Base-by-base conservation (phyloP, 2,113 vertebrate genomes). In the Limanda limanda region DNA sequence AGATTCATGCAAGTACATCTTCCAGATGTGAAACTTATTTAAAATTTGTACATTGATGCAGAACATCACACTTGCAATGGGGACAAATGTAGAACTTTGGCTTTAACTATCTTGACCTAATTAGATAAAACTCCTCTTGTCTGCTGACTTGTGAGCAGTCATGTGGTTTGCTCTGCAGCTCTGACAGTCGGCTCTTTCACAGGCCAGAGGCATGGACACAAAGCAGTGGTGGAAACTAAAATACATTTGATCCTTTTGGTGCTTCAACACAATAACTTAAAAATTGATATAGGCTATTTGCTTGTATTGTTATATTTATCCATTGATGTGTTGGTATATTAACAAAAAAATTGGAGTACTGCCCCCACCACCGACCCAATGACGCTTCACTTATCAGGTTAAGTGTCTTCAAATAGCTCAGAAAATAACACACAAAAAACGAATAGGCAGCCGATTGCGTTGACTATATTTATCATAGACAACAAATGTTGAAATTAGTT, bases 121-220 rank as follows among this genome's bases (percentile, higher is more conserved):
- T 87, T 81, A 11, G 83, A 91, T 85, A 70, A 65, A 35, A 42
- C 17, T 48, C 45, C 24, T 54, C 69, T 54, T 23, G 56, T 25
- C 68, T 62, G 69, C 57, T 74, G 76, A 68, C 59, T 65, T 70
- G 52, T 63, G 18, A 60, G 59, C 3, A 47, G 66, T 92, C 90
- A 91, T 76, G 89, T 87, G 92, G 24, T 61, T 74, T 87, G 14
- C 40, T 20, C 58, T 21, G 18, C 56, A 66, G 31, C 62, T 15
- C n/a, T 40, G 61, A 64, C 54, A 75, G 45, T 66, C 64, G 1
- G 56, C 61, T 79, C 79, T 80, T 89, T 89, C 77, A 84, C 55
- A 60, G 18, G 31, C 35, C 27, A 18, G 27, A 52, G 67, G 57
- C 24, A 3, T 12, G 17, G 2, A 35, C 24, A 15, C 37, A 55